Conservation (phyloP, 1,140 invertebrate species). For the Leptonema lineaticorne region DNA sequence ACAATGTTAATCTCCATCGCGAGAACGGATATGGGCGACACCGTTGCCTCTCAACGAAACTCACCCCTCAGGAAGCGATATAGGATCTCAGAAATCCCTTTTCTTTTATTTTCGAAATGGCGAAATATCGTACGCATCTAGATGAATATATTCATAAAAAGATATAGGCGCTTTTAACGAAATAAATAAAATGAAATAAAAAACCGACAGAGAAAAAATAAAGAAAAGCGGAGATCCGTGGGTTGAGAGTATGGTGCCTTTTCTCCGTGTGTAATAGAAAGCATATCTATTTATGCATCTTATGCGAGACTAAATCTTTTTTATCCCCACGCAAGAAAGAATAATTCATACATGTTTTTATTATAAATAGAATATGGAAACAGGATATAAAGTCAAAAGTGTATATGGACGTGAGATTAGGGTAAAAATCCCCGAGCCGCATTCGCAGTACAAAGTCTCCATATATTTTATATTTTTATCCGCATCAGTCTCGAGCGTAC, state of each 20-base stretch:
- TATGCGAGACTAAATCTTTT: conserved; percentile 28
- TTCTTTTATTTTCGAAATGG: conserved; percentile 19
- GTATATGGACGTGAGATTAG: conserved; percentile 33
- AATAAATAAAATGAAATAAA: conserved; percentile 21
- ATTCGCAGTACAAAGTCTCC: conserved; percentile 1
- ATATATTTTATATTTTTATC: not conserved
- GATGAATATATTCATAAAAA: conserved; percentile 14
- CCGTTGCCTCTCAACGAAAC: conserved; percentile 8
- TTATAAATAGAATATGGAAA: conserved; percentile 39
- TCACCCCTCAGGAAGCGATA: conserved; percentile 18
- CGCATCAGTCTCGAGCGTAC: not conserved
- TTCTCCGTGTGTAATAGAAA: conserved; percentile 10
- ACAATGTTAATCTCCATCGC: conserved; percentile 32
- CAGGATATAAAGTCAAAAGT: conserved; percentile 36
- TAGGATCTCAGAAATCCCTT: conserved; percentile 24
- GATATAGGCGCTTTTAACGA: not conserved
- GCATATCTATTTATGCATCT: conserved; percentile 31
- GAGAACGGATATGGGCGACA: conserved; percentile 22
- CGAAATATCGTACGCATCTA: not conserved
- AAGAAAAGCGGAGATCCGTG: too few species aligned
- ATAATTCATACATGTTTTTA: conserved; percentile 39
- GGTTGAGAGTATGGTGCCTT: conserved; percentile 2
- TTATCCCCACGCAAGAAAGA: conserved; percentile 30
- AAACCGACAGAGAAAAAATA: conserved; percentile 10
- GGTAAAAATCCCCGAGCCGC: conserved; percentile 21